Conservation (phyloP, 64 coral and sea anemone species). For the Dendrophyllia cribrosa region DNA sequence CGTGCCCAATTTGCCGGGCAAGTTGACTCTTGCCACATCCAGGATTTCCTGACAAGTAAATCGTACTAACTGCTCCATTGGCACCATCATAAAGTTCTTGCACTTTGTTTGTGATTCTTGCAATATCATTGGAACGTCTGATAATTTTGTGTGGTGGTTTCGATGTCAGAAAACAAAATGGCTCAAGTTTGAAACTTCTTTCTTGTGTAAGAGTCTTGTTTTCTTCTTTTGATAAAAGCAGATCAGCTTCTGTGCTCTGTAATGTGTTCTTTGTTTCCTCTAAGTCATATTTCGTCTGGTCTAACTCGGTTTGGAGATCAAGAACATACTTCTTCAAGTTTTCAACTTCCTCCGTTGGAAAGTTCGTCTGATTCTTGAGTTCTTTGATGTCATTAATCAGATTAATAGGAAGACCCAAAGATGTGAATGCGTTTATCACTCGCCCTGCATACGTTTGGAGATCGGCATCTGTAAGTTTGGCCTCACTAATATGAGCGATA, state of each 20-base stretch:
- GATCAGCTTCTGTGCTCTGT: not conserved
- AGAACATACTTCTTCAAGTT: not conserved
- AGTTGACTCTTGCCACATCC: not conserved
- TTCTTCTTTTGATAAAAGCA: not conserved
- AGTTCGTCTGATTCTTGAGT: slow-evolving; percentile 38
- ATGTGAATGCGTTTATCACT: not conserved
- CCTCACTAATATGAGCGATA: not conserved
- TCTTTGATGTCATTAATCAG: slow-evolving; percentile 2
- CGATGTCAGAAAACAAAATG: not conserved
- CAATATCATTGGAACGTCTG: not conserved
- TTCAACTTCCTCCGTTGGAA: slow-evolving; percentile 14
- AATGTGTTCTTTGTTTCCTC: not conserved
- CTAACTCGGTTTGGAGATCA: not conserved
- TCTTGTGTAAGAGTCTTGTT: not conserved
- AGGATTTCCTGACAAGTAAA: no score
- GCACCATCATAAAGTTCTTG: not conserved
- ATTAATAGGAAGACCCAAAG: not conserved
- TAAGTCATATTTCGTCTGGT: not conserved
- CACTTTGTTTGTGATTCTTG: no score
- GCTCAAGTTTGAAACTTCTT: not conserved
- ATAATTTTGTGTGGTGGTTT: not conserved
- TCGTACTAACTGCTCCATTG: not conserved
- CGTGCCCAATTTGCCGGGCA: not conserved
- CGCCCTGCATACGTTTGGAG: not conserved
- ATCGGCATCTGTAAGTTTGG: slow-evolving; percentile 9